Base-by-base conservation (phyloP, 1,140 invertebrate genomes). In the Centruroides vittatus region DNA sequence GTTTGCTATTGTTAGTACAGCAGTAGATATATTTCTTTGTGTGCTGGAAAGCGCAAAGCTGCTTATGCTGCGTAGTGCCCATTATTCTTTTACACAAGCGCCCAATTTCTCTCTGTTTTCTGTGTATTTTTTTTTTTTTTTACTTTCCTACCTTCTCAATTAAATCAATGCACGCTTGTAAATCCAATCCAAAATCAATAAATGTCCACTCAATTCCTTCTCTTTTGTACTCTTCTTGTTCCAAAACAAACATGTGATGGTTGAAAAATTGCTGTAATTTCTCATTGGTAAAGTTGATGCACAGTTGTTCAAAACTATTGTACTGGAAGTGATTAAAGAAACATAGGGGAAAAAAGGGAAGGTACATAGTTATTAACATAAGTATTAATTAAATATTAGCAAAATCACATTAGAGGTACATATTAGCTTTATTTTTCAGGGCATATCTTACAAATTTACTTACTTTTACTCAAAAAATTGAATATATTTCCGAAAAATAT, bases 261-360 rank as follows among this genome's bases (percentile, higher is more conserved):
- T 81, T 82, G 73, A 82, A 85, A 71, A 81, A 83, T 70, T 81
- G 79, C 67, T 85, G 83, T 23, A 85, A 70, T 64, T 80, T 76
- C 69, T 86, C 83, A 67, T 85, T 85, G 50, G 82, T 81, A 72
- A 84, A 85, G 75, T 85, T 85, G 70, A 88, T 85, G 70, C 83
- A 86, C 35, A 88, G 72, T 70, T 87, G 85, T 72, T 88, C 86
- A 67, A 87, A 82, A 49, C 80, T 81, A 73, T 81, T 81, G 70
- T 72, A 76, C 66, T 67, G 51, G 41, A 41, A 41, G 41, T 41
- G 41, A 41, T 41, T 41, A 41, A 41, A 41, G 41, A 41, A 41
- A 41, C 41, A 41, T 41, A 41, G 41, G 41, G 23, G 41, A 41
- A 41, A 41, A 41, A 41, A 41, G 41, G 41, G 41, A 41, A 41